Base-by-base conservation (phyloP, 2,797 vertebrate genomes). In the Brachyrhaphis roseni region DNA sequence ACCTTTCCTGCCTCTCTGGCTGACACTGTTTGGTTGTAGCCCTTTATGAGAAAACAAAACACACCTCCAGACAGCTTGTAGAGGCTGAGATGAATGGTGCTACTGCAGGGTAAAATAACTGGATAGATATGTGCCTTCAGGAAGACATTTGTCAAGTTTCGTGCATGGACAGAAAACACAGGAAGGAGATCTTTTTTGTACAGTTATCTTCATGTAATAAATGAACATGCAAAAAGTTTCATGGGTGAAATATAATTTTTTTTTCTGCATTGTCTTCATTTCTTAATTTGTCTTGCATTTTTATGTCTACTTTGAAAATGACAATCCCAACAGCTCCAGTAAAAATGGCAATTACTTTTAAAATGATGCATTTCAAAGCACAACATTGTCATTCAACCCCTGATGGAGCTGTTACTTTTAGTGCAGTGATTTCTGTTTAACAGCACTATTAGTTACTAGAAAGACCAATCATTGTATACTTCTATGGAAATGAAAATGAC, bases 1-100 rank as follows among this genome's bases (percentile, higher is more conserved):
- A 86, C 87, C 85, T 85, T 85, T 76, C 80, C 82, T 89, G 85
- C 64, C 82, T 88, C 62, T 81, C 77, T 45, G 80, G 77, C 82
- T 90, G 84, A 91, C 88, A 88, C 86, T 81, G 82, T 88, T 90
- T 92, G 91, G 85, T 89, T 88, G 75, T 43, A 77, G 82, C 78
- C 82, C 82, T 91, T 93, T 93, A 87, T 87, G 89, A 93, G 90
- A 85, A 91, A 91, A 90, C 84, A 90, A 90, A 89, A 88, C 86
- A 86, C 84, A 88, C 83, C 86, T 88, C 78, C 74, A 84, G 84
- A 88, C 88, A 82, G 85, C 87, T 81, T 31, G 75, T 68, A 80
- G 83, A 39, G 72, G 76, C 84, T 68, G 76, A 87, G 87, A 90
- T 86, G 76, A 87, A 93, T 90, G 47, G 74, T 73, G 78, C 81